Conservation (phyloP, 1,140 invertebrate species). For the Hormaphis cornu region DNA sequence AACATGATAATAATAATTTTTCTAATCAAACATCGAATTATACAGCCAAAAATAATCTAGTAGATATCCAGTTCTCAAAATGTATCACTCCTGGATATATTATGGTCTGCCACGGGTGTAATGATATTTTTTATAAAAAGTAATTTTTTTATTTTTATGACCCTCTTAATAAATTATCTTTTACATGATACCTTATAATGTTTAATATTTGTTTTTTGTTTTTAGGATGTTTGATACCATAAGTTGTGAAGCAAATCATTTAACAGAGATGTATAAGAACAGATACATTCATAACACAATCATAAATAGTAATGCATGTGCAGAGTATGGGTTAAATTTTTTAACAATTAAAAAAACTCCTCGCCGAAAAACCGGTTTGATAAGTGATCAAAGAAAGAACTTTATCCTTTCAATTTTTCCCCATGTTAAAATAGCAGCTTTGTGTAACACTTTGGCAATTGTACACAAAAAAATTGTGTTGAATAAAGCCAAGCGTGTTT, state of each 20-base stretch:
- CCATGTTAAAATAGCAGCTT: constrained; percentile 57
- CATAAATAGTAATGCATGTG: constrained; percentile 48
- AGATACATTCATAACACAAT: constrained; percentile 49
- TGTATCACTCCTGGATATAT: constrained; percentile 57
- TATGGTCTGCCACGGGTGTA: constrained; percentile 60
- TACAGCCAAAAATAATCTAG: neutral
- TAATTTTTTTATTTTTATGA: constrained; percentile 31
- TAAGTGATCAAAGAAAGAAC: neutral
- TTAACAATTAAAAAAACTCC: constrained; percentile 44
- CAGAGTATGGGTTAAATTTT: constrained; percentile 51
- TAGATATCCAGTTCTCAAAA: constrained; percentile 7
- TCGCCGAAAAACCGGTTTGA: constrained; percentile 32
- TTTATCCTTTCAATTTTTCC: constrained; percentile 19
- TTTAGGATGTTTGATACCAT: constrained; percentile 55
- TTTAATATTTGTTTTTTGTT: constrained; percentile 43
- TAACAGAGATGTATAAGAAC: constrained; percentile 49
- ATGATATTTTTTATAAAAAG: constrained; percentile 44
- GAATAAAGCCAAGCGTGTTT: constrained; percentile 43
- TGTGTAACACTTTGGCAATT: constrained; percentile 62
- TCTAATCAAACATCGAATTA: neutral
- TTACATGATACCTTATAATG: too few species aligned
- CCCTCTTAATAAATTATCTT: too few species aligned
- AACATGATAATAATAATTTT: constrained; percentile 39
- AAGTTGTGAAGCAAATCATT: constrained; percentile 51
- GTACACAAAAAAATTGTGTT: constrained; percentile 57